Evolutionary conservation across 2,113 vertebrate genomes (phyloP), one percentile per base, ranked within the genome.

Genomic region (Hirundichthys speculiger): DNA sequence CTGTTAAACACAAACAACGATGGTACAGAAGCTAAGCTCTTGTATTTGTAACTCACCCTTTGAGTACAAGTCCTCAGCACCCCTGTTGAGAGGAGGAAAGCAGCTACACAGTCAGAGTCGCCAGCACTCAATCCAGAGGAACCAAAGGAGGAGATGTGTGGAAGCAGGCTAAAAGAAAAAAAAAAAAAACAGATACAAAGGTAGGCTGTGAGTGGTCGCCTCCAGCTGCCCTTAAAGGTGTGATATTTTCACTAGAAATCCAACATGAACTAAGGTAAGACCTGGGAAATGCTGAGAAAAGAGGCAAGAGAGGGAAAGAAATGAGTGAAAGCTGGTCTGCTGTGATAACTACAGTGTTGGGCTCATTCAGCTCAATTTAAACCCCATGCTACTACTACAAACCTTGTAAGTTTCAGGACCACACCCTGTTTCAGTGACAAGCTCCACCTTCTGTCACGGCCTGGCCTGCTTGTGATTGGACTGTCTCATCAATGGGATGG

Each of bases 341-440:
- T 68, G 34, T 51, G 69, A 69, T 52, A 77, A 75, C 64, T 75
- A 63, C 58, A 45, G 40, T 21, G 65, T 50, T 40, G 24, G 22
- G 54, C 42, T 39, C 74, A 75, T 73, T 73, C 67, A 63, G 47
- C 45, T 82, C 71, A 83, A 85, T 90, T 92, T 91, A 92, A 91
- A 86, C 70, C 58, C 45, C 47, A 22, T 45, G 43, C 53, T 58
- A 80, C 61, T 85, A 72, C 72, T 78, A 78, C 73, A 80, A 59
- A 67, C 58, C 82, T 83, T 59, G 65, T 57, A 63, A 54, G 90
- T 89, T 91, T 91, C 83, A 87, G 73, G 51, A 85, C 87, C 89
- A 91, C 88, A 91, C 88, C 91, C 83, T 90, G 88, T 86, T 85
- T 89, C 88, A 83, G 47, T 59, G 64, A 53, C 39, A 57, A n/a